phyloP scores from a whole-genome alignment of 2,888 invertebrate species.

The Fissipunctia ypsillon region DNA sequence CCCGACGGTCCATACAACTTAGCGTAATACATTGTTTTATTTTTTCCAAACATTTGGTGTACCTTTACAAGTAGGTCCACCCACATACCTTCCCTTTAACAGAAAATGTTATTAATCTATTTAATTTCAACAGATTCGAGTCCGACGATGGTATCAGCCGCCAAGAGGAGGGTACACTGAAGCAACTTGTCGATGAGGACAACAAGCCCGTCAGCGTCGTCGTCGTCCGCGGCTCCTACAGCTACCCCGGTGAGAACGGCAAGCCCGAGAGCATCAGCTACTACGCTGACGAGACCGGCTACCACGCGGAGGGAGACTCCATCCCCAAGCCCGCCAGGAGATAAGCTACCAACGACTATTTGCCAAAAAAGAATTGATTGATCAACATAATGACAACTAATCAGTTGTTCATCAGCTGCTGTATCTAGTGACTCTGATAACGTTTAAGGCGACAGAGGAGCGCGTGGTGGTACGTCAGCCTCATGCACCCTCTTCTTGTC shows the following conservation, averaged over 20 bases:
- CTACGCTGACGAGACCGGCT: too few relatives aligned
- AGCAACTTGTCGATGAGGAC: too few relatives aligned
- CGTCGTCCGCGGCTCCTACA: too few relatives aligned
- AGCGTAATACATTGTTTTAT: too few relatives aligned
- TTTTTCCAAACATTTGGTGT: background rate
- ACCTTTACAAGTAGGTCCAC: background rate
- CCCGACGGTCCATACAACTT: too few relatives aligned
- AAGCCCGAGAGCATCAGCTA: too few relatives aligned
- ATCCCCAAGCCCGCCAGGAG: too few relatives aligned
- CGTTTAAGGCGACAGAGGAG: constrained; percentile 19
- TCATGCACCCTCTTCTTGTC: background rate
- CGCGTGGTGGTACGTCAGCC: background rate
- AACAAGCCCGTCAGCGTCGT: too few relatives aligned
- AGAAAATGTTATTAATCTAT: background rate
- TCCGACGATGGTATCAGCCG: constrained; percentile 90
- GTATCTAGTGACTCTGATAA: constrained; percentile 20
- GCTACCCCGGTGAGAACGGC: too few relatives aligned
- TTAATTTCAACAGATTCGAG: constrained; percentile 73
- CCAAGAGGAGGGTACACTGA: constrained; percentile 87
- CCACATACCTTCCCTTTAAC: background rate
- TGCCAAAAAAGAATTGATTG: constrained; percentile 59
- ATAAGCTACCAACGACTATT: too few relatives aligned
- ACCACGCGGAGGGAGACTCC: too few relatives aligned
- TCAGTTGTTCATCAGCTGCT: constrained; percentile 23
- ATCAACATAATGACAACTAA: constrained; percentile 5